phyloP scores from a whole-genome alignment of 1,140 invertebrate species.

The Rhagoletis pomonella region DNA sequence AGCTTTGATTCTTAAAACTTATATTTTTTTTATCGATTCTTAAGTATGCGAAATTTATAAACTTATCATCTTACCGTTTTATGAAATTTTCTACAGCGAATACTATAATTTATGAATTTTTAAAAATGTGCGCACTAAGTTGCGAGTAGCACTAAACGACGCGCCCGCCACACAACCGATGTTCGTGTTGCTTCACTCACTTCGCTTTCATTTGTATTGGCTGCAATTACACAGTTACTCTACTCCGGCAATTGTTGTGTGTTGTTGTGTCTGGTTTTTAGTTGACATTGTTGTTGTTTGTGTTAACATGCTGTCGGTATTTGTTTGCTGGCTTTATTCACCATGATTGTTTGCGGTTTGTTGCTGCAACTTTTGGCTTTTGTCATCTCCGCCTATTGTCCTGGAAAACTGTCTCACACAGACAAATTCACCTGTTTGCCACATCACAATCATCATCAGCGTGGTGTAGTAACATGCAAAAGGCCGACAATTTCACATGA shows the following conservation, averaged over 20 bases:
- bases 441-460: constrained; percentile 26
- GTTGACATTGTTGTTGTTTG: neutral
- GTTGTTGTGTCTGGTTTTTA: neutral
- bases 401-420: neutral
- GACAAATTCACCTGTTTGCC: constrained; percentile 8
- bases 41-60: too few relatives aligned
- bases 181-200: too few relatives aligned
- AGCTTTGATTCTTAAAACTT: too few relatives aligned
- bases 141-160: too few relatives aligned
- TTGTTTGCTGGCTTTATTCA: constrained; percentile 19
- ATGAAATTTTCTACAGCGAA: too few relatives aligned
- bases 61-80: too few relatives aligned
- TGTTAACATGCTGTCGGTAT: constrained; percentile 8
- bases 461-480: constrained; percentile 1
- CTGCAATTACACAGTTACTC: constrained; percentile 9
- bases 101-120: too few relatives aligned
- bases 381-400: neutral
- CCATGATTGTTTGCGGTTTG: constrained; percentile 49
- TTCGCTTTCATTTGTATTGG: neutral
- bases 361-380: constrained; percentile 43
- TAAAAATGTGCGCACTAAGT: too few relatives aligned
- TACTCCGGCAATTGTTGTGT: neutral
- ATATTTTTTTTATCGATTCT: too few relatives aligned
- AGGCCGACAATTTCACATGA: neutral
- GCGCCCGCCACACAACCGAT: too few relatives aligned